phyloP scores from a whole-genome alignment of 2,113 vertebrate genomes.

The Gambusia holbrooki region DNA sequence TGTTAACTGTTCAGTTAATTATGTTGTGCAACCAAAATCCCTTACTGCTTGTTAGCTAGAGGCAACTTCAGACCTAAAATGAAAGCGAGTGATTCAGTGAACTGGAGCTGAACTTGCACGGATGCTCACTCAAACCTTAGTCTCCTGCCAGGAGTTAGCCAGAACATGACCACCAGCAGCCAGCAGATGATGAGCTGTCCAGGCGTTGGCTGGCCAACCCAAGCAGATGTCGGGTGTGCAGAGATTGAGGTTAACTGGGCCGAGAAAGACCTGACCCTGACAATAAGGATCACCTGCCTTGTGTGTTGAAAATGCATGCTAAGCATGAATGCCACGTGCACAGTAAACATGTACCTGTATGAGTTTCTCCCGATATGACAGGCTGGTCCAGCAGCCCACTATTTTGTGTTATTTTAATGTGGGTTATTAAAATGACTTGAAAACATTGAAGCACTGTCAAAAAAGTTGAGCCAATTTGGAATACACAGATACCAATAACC shows the following conservation, averaged over 20 bases:
- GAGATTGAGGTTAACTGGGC: slow-evolving; percentile 47
- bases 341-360: neutral
- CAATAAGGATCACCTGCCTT: slow-evolving; percentile 37
- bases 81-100: slow-evolving; percentile 36
- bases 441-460: no score
- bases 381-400: neutral
- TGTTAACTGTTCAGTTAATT: slow-evolving; percentile 38
- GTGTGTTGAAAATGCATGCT: slow-evolving; percentile 45
- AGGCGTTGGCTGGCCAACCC: slow-evolving; percentile 35
- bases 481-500: neutral
- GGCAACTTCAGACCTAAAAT: slow-evolving; percentile 36
- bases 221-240: slow-evolving; percentile 58
- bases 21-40: slow-evolving; percentile 43
- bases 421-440: no score
- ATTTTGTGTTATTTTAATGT: neutral
- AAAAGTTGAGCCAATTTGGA: neutral
- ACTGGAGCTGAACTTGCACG: slow-evolving; percentile 29
- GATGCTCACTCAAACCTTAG: slow-evolving; percentile 26
- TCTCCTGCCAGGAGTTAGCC: slow-evolving; percentile 49
- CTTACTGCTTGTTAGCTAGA: slow-evolving; percentile 33
- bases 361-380: neutral
- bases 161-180: slow-evolving; percentile 44
- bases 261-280: slow-evolving; percentile 42
- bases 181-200: slow-evolving; percentile 49
- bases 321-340: slow-evolving; percentile 13